Conservation (phyloP, 1,140 invertebrate genomes). For the Sesamia nonagrioides region DNA sequence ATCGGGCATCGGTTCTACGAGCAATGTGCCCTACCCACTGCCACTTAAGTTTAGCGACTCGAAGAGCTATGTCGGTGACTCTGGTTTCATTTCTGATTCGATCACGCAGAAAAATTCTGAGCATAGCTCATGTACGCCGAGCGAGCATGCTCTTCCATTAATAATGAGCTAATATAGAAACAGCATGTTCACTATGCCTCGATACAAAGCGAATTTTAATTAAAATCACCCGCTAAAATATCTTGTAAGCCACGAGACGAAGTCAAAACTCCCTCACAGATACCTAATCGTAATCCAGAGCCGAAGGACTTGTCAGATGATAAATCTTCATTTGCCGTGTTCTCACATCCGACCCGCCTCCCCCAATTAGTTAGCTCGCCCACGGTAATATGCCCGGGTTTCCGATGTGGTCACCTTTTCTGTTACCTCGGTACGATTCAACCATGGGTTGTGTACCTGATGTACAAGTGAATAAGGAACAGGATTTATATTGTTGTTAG, state of each 20-base stretch:
- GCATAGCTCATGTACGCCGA: no score
- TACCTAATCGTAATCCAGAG: constrained; percentile 15
- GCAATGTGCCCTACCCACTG: no score
- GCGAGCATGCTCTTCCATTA: no score
- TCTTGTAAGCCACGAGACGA: background rate
- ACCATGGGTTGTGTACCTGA: constrained; percentile 2
- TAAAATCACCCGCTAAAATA: constrained; percentile 1
- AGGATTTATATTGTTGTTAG: no score
- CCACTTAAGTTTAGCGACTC: no score
- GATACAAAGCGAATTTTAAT: background rate
- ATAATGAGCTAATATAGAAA: no score
- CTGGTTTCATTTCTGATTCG: no score
- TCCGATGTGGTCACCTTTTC: constrained; percentile 81
- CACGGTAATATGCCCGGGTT: constrained; percentile 70
- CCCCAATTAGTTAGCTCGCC: constrained; percentile 83
- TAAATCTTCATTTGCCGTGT: constrained; percentile 87
- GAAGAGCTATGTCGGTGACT: no score
- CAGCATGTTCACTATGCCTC: no score
- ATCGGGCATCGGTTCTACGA: no score
- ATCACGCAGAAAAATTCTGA: no score
- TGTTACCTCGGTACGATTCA: constrained; percentile 2
- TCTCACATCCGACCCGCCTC: constrained; percentile 82
- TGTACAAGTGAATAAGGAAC: background rate
- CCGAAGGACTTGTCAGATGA: constrained; percentile 75
- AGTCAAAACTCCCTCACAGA: constrained; percentile 39